Evolutionary conservation across 2,113 vertebrate genomes (phyloP).

Genomic region (Hepsetus odoe): DNA sequence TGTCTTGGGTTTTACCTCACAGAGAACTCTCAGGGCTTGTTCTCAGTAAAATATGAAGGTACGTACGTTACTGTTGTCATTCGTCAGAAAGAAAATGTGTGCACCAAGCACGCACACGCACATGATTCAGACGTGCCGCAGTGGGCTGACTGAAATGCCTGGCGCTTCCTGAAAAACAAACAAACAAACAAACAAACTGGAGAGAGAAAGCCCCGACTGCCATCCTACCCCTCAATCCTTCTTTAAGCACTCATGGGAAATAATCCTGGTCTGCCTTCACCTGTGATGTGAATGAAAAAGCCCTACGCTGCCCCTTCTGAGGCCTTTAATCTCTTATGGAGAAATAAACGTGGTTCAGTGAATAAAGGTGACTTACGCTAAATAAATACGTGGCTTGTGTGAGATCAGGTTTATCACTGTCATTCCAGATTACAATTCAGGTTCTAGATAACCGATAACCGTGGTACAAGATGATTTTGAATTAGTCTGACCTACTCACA

Average conservation of each 20-base stretch:
- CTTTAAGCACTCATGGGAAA: conserved; percentile 16
- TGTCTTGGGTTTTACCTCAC: conserved; percentile 25
- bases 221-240: conserved; percentile 4
- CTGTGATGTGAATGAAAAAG: too few species aligned
- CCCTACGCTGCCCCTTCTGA: too few species aligned
- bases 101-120: background rate
- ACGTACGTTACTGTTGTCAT: conserved; percentile 30
- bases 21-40: conserved; percentile 29
- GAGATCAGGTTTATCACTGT: conserved; percentile 18
- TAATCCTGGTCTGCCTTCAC: conserved; percentile 4
- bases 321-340: background rate
- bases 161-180: conserved; percentile 2
- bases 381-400: conserved; percentile 32
- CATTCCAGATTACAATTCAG: background rate
- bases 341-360: conserved; percentile 27
- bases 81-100: conserved; percentile 18
- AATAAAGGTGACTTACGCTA: conserved; percentile 1
- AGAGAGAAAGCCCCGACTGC: conserved; percentile 14
- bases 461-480: background rate
- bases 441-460: background rate
- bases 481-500: conserved; percentile 24
- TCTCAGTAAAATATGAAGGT: conserved; percentile 18
- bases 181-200: background rate
- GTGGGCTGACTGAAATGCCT: conserved; percentile 21
- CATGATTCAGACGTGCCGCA: background rate